Percentiles rank a stretch among this genome's conserved stretches.
These are phyloP conservation scores for Drosophila seclusa DNA, from an alignment of 2,888 invertebrate species.

Conservation along the genomic window DNA sequence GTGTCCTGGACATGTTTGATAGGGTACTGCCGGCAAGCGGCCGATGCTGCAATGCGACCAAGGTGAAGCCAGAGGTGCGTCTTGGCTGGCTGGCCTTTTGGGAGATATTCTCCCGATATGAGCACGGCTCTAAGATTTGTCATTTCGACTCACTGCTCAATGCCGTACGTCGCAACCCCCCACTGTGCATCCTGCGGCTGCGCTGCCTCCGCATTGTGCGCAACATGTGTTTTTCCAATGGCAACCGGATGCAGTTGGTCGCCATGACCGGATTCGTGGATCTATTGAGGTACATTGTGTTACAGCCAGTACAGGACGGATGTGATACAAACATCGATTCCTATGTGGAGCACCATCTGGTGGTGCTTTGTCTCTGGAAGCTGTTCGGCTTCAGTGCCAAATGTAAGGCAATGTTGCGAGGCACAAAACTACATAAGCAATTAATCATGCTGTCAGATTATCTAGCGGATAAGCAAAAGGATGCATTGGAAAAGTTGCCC, in stretches of 20 bases:
- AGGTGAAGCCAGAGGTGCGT: constrained; percentile 67
- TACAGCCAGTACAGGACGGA: constrained; percentile 34
- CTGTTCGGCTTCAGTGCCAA: constrained; percentile 82
- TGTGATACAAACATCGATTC: constrained; percentile 27
- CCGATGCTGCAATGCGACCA: constrained; percentile 56
- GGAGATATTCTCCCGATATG: constrained; percentile 60
- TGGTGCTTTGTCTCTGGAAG: constrained; percentile 80
- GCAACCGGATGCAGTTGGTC: constrained; percentile 78
- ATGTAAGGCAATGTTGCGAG: constrained; percentile 62
- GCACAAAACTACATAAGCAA: constrained; percentile 76
- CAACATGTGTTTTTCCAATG: constrained; percentile 83
- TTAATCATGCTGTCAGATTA: constrained; percentile 65
- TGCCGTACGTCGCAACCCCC: constrained; percentile 62
- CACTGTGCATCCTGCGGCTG: constrained; percentile 54
- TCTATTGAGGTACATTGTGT: constrained; percentile 66
- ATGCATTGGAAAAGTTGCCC: constrained; percentile 28
- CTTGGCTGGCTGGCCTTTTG: constrained; percentile 82
- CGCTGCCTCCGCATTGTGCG: constrained; percentile 80
- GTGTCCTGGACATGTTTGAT: constrained; percentile 80
- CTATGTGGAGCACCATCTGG: constrained; percentile 78
- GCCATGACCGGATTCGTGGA: constrained; percentile 70
- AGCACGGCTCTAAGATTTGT: constrained; percentile 76
- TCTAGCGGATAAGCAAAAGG: constrained; percentile 37
- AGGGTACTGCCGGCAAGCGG: constrained; percentile 74
- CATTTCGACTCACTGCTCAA: constrained; percentile 75